A percentile compares a stretch with the other conserved stretches of the same genome.
phyloP scores from a whole-genome alignment of 2,888 invertebrate species.

The Papilio demoleus region DNA sequence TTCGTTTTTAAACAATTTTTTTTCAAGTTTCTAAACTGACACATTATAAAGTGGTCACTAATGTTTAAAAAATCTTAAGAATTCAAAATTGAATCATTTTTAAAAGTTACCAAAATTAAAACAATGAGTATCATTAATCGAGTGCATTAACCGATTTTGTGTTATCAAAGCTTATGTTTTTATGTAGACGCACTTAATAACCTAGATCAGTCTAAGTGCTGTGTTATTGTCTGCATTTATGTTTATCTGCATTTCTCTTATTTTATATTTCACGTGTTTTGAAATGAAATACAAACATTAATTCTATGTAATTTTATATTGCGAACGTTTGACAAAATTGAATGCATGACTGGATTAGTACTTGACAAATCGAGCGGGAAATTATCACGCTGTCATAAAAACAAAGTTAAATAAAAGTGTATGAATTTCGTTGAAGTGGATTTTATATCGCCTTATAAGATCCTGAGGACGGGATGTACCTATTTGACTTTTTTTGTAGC shows the following conservation, averaged over 20 bases:
- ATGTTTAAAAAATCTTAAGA: no score
- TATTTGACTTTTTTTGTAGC: no score
- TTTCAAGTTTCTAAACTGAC: no score
- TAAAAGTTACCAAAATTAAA: background rate
- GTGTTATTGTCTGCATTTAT: background rate
- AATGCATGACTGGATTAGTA: background rate
- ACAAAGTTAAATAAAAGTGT: background rate
- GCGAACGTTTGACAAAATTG: background rate
- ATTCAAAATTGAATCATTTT: background rate
- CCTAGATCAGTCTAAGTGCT: background rate
- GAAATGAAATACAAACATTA: background rate
- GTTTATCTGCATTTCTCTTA: background rate
- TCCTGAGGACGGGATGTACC: no score
- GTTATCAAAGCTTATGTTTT: conserved; percentile 8
- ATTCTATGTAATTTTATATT: background rate
- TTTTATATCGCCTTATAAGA: no score
- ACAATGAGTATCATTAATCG: background rate
- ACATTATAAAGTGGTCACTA: no score
- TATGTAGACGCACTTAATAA: background rate
- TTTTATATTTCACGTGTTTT: background rate
- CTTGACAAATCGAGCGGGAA: background rate
- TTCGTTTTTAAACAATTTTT: no score
- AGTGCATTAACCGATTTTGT: conserved; percentile 12
- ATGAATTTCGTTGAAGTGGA: no score
- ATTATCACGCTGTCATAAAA: background rate